Evolutionary conservation across 2,888 invertebrate species (phyloP).

Genomic region (Drosophila macrospina): DNA sequence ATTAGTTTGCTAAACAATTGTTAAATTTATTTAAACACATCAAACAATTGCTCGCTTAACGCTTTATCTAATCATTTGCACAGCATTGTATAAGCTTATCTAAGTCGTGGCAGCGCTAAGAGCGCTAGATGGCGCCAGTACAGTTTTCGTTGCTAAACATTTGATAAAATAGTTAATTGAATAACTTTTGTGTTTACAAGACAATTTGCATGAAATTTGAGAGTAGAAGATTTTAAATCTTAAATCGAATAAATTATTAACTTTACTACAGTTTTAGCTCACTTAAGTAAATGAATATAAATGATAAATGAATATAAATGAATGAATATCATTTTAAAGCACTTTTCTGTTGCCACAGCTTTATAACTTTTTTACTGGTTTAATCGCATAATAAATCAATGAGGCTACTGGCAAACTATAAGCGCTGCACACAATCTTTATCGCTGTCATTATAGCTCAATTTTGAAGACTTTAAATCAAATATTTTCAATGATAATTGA

Average conservation of each 20-base stretch:
- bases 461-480: conserved; percentile 6
- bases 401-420: not conserved
- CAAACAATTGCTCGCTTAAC: too few relatives aligned
- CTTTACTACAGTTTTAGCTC: not conserved
- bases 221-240: not conserved
- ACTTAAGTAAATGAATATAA: too few relatives aligned
- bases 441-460: conserved; percentile 1
- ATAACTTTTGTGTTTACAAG: not conserved
- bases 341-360: not conserved
- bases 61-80: not conserved
- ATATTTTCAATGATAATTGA: conserved; percentile 37
- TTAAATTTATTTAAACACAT: too few relatives aligned
- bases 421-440: conserved; percentile 4
- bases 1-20: too few relatives aligned
- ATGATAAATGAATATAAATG: not conserved
- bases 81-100: not conserved
- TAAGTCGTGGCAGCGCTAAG: not conserved
- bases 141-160: not conserved
- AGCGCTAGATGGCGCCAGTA: conserved; percentile 5
- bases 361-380: not conserved
- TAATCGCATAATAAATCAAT: conserved; percentile 9
- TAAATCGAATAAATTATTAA: not conserved
- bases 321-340: not conserved
- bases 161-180: not conserved
- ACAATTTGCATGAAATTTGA: not conserved